phyloP scores from a whole-genome alignment of 2,888 invertebrate species.

The Hedychridium roseum region DNA sequence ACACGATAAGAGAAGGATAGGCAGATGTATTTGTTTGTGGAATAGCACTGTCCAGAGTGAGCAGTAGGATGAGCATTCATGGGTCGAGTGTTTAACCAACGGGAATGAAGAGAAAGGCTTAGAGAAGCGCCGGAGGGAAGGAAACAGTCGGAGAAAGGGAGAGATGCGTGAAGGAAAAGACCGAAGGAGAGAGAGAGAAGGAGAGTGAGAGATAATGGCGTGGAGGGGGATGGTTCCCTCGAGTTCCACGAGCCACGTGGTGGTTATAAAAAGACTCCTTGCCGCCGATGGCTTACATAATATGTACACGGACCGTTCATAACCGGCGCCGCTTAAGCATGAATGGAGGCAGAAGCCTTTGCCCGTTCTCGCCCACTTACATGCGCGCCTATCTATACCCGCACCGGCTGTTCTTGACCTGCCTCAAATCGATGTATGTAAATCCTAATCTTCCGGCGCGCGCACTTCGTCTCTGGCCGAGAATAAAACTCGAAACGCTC shows the following conservation, averaged over 20 bases:
- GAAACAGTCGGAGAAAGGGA: not conserved
- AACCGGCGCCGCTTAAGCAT: constrained; percentile 40
- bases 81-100: not conserved
- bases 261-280: constrained; percentile 39
- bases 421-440: constrained; percentile 44
- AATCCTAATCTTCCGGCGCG: constrained; percentile 32
- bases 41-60: too few relatives aligned
- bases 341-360: constrained; percentile 42
- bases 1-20: too few relatives aligned
- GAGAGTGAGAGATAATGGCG: constrained; percentile 6
- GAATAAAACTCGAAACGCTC: too few relatives aligned
- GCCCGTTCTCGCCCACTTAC: constrained; percentile 28
- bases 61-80: too few relatives aligned
- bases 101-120: not conserved
- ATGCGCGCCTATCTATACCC: constrained; percentile 7
- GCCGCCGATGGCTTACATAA: constrained; percentile 39
- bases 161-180: not conserved
- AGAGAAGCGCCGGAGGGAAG: not conserved
- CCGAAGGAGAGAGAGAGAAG: not conserved
- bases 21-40: too few relatives aligned
- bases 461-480: too few relatives aligned
- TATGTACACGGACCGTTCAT: constrained; percentile 36
- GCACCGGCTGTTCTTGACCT: constrained; percentile 40
- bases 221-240: constrained; percentile 11
- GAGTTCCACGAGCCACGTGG: constrained; percentile 26